Evolutionary conservation across 2,888 invertebrate species (phyloP), one percentile per base, ranked within the genome.

Genomic region (Dasysyrphus albostriatus): DNA sequence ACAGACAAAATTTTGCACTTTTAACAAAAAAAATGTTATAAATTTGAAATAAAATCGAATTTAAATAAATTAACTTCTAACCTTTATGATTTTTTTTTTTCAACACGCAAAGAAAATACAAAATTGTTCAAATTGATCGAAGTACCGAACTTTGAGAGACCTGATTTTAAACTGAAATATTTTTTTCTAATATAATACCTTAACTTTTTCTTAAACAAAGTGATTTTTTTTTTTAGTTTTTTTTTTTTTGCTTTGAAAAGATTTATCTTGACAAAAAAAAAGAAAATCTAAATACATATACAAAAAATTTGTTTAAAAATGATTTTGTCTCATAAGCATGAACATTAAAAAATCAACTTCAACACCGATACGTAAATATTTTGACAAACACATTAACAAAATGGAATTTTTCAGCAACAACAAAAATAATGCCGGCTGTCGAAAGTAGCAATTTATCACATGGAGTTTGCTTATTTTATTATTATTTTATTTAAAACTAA

Each of bases 61-160:
- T 34, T 10, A 42, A 24, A 2, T n/a, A 56, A 32, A 37, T 2
- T 24, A 19, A 9, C 29, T 7, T 70, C 79, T 75, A 72, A 84
- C 84, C 84, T 84, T 84, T 72, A 47, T 14, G 37, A n/a, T 51
- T 69, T 42, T 69, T 1, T 63, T 61, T 19, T 39, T 51, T 51
- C 1, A 32, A 49, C 12, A 32, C 47, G 6, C 39, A 24, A 24
- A 24, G 12, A 63, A 47, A 32, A 49, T 16, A 7, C 19, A 51
- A n/a, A 67, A 10, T 37, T 70, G 12, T 39, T 39, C 77, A 16
- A 65, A 58, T 12, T 51, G 67, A 69, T 72, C 59, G 19, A 19
- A 59, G 81, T 67, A 81, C 84, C 84, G 84, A 81, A 73, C 84
- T 81, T 67, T 56, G 8, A 47, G 81, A 80, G 81, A 76, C 49